Percentiles rank a stretch among this genome's conserved stretches.
phyloP scores from a whole-genome alignment of 64 coral and sea anemone species.

The Acropora tenuis region DNA sequence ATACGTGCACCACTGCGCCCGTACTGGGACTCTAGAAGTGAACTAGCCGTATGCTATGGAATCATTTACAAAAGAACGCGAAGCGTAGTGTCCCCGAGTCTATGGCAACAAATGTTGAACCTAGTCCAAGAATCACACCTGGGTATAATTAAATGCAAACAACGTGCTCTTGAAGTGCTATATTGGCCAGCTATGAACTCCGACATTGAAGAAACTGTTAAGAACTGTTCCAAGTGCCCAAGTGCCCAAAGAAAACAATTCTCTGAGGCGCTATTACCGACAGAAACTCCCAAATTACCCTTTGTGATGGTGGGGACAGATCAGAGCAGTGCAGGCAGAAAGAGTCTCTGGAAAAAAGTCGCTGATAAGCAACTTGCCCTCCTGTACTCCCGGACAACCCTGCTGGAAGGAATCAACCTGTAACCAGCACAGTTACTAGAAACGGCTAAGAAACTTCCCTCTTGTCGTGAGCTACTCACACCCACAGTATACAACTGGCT shows the following conservation, averaged over 20 bases:
- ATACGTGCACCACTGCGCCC: background rate
- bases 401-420: conserved; percentile 17
- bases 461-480: conserved; percentile 25
- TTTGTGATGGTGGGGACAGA: background rate
- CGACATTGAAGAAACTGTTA: no score
- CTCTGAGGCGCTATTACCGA: no score
- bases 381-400: conserved; percentile 47
- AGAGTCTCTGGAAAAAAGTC: conserved; percentile 47
- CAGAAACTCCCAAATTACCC: no score
- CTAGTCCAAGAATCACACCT: conserved; percentile 29
- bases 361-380: conserved; percentile 50
- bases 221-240: no score
- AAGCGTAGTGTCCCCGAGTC: conserved; percentile 34
- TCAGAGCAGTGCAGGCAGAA: conserved; percentile 2
- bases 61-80: conserved; percentile 59
- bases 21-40: conserved; percentile 34
- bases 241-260: no score
- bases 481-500: conserved; percentile 16
- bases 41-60: conserved; percentile 41
- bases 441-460: conserved; percentile 4
- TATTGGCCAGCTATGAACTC: no score
- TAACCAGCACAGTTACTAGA: conserved; percentile 45
- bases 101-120: conserved; percentile 27
- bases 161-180: no score
- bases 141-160: background rate